Conservation (phyloP, 2,113 vertebrate species). For the Lathamus discolor region DNA sequence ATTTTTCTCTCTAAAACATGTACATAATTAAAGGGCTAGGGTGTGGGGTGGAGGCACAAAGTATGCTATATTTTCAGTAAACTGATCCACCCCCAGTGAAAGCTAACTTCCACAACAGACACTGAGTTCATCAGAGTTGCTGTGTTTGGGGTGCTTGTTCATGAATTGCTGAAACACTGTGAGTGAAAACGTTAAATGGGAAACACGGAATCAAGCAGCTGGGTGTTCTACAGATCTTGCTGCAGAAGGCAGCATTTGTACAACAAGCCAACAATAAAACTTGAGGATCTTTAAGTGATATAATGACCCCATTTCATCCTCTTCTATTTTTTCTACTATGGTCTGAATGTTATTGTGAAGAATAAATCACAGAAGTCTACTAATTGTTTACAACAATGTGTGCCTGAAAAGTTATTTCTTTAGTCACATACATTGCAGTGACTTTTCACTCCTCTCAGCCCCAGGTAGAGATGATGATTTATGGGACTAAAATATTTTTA, state of each 20-base stretch:
- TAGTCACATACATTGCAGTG: not conserved
- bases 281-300: not conserved
- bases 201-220: constrained; percentile 30
- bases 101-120: not conserved
- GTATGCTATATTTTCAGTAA: not conserved
- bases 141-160: constrained; percentile 21
- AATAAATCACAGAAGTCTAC: not conserved
- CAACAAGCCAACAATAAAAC: constrained; percentile 1
- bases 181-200: constrained; percentile 39
- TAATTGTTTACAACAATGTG: not conserved
- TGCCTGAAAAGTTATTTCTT: not conserved
- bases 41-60: not conserved
- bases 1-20: not conserved
- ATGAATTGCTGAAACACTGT: constrained; percentile 12
- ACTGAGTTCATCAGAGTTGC: not conserved
- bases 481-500: not conserved
- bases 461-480: not conserved
- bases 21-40: not conserved
- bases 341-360: not conserved
- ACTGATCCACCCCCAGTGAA: not conserved
- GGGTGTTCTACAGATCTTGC: not conserved
- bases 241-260: constrained; percentile 30
- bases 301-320: not conserved
- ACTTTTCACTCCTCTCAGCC: not conserved
- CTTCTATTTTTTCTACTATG: not conserved